Percentiles rank a stretch among this genome's conserved stretches.
These are phyloP conservation scores for Lypha dubia DNA, from an alignment of 2,888 invertebrate species.

Conservation along the genomic window DNA sequence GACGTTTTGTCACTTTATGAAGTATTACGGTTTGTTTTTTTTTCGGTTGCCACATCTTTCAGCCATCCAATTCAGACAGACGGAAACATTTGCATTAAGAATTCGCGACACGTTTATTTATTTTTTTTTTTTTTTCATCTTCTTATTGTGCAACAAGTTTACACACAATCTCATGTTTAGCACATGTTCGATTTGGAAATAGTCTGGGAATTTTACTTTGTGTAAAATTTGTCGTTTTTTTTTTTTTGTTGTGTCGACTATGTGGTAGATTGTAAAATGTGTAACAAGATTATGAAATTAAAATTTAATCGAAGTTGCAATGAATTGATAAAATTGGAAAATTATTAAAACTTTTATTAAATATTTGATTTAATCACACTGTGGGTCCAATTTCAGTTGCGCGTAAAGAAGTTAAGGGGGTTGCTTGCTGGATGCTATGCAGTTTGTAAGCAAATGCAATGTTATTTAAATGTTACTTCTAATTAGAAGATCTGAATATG, in stretches of 20 bases:
- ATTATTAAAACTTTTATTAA: not conserved
- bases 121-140: no score
- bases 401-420: not conserved
- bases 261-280: conserved; percentile 16
- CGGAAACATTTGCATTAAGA: conserved; percentile 51
- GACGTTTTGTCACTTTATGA: conserved; percentile 73
- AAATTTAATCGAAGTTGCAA: conserved; percentile 35
- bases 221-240: not conserved
- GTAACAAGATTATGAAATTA: not conserved
- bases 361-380: not conserved
- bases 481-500: no score
- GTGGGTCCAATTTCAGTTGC: not conserved
- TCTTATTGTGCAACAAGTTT: not conserved
- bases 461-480: no score
- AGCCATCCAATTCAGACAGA: conserved; percentile 38
- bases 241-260: not conserved
- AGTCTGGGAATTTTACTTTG: conserved; percentile 64
- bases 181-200: conserved; percentile 63
- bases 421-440: no score
- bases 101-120: conserved; percentile 41
- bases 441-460: no score
- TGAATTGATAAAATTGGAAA: conserved; percentile 31
- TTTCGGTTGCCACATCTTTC: conserved; percentile 1
- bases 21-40: conserved; percentile 54
- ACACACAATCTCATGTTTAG: conserved; percentile 62